Evolutionary conservation across 2,113 vertebrate species (phyloP).

Genomic region (Acanthisitta chloris): DNA sequence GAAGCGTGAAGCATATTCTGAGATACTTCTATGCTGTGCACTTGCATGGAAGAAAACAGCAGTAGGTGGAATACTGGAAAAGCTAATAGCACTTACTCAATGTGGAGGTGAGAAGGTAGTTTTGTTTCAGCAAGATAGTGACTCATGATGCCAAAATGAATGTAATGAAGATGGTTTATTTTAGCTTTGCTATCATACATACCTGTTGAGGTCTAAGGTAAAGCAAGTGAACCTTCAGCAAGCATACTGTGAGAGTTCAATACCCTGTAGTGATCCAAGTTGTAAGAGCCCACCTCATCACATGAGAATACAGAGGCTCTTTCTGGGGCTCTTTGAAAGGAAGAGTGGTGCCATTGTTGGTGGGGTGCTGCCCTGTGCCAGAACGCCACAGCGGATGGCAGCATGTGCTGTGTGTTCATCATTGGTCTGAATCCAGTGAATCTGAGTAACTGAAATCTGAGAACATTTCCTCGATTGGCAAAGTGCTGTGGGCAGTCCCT

Average conservation of each 20-base stretch:
- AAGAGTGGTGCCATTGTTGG: slow-evolving; percentile 45
- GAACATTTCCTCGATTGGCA: neutral
- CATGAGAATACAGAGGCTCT: neutral
- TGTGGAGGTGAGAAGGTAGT: slow-evolving; percentile 3
- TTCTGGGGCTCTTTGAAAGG: slow-evolving; percentile 44
- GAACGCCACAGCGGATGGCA: neutral
- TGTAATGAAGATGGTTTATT: neutral
- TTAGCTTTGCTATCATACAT: neutral
- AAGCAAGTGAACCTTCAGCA: neutral
- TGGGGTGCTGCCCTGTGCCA: slow-evolving; percentile 42
- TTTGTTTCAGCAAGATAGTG: slow-evolving; percentile 2
- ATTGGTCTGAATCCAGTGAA: neutral
- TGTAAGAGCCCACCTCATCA: neutral
- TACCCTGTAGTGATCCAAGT: neutral
- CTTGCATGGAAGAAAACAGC: slow-evolving; percentile 9
- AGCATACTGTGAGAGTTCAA: neutral
- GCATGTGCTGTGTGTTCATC: slow-evolving; percentile 10
- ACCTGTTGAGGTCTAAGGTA: neutral
- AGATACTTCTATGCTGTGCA: neutral
- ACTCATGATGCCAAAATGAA: neutral
- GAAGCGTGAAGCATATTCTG: neutral
- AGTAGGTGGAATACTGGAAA: slow-evolving; percentile 3
- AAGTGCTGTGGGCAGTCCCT: neutral
- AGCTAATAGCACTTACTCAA: slow-evolving; percentile 1
- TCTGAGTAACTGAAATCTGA: slow-evolving; percentile 14